A percentile compares a stretch with the other conserved stretches of the same genome.
Evolutionary conservation across 1,140 invertebrate genomes (phyloP).

Genomic region (Lordiphosa mommai): DNA sequence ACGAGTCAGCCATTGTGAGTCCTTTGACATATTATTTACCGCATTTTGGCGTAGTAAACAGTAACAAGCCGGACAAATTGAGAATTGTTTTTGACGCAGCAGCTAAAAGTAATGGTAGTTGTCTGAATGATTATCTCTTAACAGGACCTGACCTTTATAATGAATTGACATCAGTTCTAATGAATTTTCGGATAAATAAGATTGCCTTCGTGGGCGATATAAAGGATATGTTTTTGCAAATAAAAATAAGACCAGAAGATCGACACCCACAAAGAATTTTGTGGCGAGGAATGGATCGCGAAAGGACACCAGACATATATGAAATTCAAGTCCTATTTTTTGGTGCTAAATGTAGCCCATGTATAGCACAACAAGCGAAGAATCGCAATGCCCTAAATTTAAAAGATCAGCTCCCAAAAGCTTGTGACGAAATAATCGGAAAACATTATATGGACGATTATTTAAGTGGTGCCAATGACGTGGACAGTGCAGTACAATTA

Average conservation of each 20-base stretch:
- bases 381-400: constrained; percentile 50
- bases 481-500: constrained; percentile 19
- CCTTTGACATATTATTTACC: constrained; percentile 13
- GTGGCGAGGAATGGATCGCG: constrained; percentile 6
- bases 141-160: too few species aligned
- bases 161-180: too few species aligned
- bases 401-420: constrained; percentile 19
- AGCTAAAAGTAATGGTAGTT: too few species aligned
- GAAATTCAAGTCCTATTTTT: constrained; percentile 31
- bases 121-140: too few species aligned
- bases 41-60: constrained; percentile 18
- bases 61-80: constrained; percentile 8
- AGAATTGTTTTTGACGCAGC: constrained; percentile 16
- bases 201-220: constrained; percentile 8
- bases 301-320: constrained; percentile 4
- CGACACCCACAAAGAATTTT: constrained; percentile 7
- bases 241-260: constrained; percentile 4
- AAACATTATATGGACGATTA: constrained; percentile 41
- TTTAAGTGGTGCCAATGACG: constrained; percentile 42
- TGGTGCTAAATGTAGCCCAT: constrained; percentile 18
- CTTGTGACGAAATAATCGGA: constrained; percentile 13
- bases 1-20: background rate
- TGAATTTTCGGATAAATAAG: constrained; percentile 13
- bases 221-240: constrained; percentile 22
- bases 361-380: constrained; percentile 24